Conservation (phyloP, 2,113 vertebrate genomes). For the Vimba vimba region DNA sequence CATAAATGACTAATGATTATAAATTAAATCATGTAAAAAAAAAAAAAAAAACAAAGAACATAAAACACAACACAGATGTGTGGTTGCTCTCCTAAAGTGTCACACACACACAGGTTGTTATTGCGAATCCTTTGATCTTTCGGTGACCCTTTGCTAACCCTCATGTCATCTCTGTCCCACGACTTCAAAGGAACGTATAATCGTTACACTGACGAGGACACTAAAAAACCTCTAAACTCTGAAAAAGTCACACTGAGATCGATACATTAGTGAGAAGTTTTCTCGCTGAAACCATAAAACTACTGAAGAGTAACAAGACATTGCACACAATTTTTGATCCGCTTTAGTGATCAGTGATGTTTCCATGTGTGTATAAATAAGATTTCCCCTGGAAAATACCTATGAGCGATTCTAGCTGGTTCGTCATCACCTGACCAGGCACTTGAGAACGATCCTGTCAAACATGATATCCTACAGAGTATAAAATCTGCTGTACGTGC, state of each 20-base stretch:
- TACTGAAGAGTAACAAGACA: not conserved
- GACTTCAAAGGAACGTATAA: not conserved
- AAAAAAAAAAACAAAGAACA: too few relatives aligned
- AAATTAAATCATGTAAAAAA: too few relatives aligned
- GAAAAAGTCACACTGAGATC: not conserved
- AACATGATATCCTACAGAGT: constrained; percentile 7
- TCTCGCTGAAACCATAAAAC: not conserved
- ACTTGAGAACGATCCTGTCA: not conserved
- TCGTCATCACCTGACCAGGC: not conserved
- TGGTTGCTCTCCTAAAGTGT: too few relatives aligned
- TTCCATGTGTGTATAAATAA: not conserved
- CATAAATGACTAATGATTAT: too few relatives aligned
- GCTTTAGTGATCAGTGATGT: not conserved
- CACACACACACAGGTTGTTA: too few relatives aligned
- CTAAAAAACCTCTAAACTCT: not conserved
- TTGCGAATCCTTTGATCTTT: too few relatives aligned
- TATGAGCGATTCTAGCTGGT: not conserved
- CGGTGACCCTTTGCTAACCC: not conserved
- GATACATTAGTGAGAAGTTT: not conserved
- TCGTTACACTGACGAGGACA: constrained; percentile 8
- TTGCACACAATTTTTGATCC: not conserved
- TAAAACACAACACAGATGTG: too few relatives aligned
- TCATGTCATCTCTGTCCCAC: not conserved
- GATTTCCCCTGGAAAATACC: constrained; percentile 13
- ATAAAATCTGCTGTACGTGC: not conserved